Base-by-base conservation (phyloP, 2,888 invertebrate species). In the Gymnoscelis rufifasciata region DNA sequence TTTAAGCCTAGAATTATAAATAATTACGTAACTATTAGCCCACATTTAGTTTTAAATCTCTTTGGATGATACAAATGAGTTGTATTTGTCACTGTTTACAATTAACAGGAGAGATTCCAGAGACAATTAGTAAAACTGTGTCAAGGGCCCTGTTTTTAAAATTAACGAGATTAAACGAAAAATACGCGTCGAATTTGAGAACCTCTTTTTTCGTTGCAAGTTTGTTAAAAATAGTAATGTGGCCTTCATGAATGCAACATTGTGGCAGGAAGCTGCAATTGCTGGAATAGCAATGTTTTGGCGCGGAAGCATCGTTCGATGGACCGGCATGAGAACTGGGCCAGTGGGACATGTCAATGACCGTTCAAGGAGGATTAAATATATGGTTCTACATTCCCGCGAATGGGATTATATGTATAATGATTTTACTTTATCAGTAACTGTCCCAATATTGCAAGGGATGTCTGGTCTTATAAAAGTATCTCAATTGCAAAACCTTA, bases 251-350 rank as follows among this genome's bases (percentile, higher is more conserved):
- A 38, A 29, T 31, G 28, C 64, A 68, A 71, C 68, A 74, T 67
- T 75, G 80, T 75, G 65, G 60, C 82, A 78, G 83, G 84, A 86
- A 81, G 74, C 60, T 62, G 56, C 72, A 80, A 86, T 84, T 83
- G 80, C 73, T 61, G 64, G 71, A 77, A 79, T 76, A 75, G 33
- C 56, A 52, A 68, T 68, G 64, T 41, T 43, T 19, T 37, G 59
- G 63, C 74, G 72, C 68, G 59, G 71, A 72, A 74, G 74, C 68
- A 73, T 68, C 71, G 74, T 71, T 74, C 70, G 72, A 71, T 74
- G 73, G 62, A 66, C 75, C 60, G 63, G 63, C 74, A 76, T 86
- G 87, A 68, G 86, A 86, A 86, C 75, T 81, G 55, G 83, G 83
- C 66, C 76, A 84, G 54, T 75, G 61, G 67, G 72, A 57, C 70